Percentiles rank a stretch among this genome's conserved stretches.
phyloP scores from a whole-genome alignment of 92 coral and sea anemone species.

The Ricordea florida region DNA sequence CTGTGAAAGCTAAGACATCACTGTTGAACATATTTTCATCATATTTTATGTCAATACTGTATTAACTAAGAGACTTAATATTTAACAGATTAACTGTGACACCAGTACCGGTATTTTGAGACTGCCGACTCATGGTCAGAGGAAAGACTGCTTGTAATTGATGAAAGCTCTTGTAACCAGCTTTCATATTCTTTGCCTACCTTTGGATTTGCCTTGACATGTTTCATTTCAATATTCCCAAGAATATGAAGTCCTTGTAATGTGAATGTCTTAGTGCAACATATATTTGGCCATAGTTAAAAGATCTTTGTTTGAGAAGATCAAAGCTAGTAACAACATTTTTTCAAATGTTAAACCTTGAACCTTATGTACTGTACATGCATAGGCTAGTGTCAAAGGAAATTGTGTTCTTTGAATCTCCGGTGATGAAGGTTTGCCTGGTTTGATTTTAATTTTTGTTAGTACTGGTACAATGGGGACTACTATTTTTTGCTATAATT shows the following conservation, averaged over 20 bases:
- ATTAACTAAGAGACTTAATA: constrained; percentile 49
- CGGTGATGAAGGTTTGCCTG: constrained; percentile 64
- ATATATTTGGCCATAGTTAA: constrained; percentile 61
- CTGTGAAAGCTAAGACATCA: constrained; percentile 57
- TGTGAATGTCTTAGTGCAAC: constrained; percentile 44
- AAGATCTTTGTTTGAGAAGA: constrained; percentile 35
- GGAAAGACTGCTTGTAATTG: constrained; percentile 16
- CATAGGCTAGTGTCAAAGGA: constrained; percentile 33
- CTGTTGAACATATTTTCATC: constrained; percentile 23
- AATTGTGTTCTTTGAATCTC: constrained; percentile 59
- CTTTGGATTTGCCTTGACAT: constrained; percentile 41
- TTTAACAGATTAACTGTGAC: constrained; percentile 31
- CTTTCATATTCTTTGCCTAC: constrained; percentile 43
- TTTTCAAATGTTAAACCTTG: constrained; percentile 57
- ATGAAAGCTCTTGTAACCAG: constrained; percentile 20
- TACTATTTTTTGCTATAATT: too few relatives aligned
- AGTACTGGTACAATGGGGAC: constrained; percentile 63
- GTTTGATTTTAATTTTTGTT: constrained; percentile 50
- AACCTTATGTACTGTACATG: constrained; percentile 58
- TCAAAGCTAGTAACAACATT: constrained; percentile 45
- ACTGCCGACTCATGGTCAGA: constrained; percentile 25
- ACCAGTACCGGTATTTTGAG: constrained; percentile 28
- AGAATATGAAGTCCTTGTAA: constrained; percentile 50
- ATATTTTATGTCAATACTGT: constrained; percentile 53
- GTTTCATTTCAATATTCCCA: constrained; percentile 50